Conservation (phyloP, 1,140 invertebrate species). For the Drosophila kurseongensis region DNA sequence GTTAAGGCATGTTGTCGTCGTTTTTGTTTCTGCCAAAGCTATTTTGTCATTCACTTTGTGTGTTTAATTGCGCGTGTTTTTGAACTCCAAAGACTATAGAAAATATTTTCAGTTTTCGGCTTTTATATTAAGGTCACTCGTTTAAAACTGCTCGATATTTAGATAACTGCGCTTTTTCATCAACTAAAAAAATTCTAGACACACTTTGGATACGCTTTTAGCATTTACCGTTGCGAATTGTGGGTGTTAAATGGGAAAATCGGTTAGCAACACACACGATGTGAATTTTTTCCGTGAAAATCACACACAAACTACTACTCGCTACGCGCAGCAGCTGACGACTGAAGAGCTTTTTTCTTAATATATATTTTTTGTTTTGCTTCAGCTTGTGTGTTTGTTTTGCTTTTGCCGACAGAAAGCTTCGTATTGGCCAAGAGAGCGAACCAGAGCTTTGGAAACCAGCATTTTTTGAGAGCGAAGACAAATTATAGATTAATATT, state of each 20-base stretch:
- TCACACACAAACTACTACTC: conserved; percentile 73
- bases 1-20: conserved; percentile 27
- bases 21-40: conserved; percentile 59
- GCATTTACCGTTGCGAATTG: conserved; percentile 50
- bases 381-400: conserved; percentile 37
- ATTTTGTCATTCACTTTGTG: conserved; percentile 35
- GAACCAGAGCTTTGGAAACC: conserved; percentile 2
- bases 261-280: conserved; percentile 29
- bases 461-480: conserved; percentile 38
- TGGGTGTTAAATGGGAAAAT: conserved; percentile 40
- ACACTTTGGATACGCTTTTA: conserved; percentile 1
- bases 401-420: conserved; percentile 22
- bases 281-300: conserved; percentile 65
- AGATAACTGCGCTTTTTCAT: conserved; percentile 6
- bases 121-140: conserved; percentile 37
- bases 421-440: not conserved
- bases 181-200: conserved; percentile 18
- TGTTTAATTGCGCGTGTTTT: conserved; percentile 67
- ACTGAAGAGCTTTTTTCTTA: conserved; percentile 61
- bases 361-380: conserved; percentile 51
- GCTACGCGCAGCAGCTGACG: conserved; percentile 83
- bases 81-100: conserved; percentile 12
- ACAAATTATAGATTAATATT: not conserved
- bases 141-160: conserved; percentile 16
- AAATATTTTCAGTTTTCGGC: not conserved